Evolutionary conservation across 1,140 invertebrate species (phyloP).

Genomic region (Teleopsis dalmanni): DNA sequence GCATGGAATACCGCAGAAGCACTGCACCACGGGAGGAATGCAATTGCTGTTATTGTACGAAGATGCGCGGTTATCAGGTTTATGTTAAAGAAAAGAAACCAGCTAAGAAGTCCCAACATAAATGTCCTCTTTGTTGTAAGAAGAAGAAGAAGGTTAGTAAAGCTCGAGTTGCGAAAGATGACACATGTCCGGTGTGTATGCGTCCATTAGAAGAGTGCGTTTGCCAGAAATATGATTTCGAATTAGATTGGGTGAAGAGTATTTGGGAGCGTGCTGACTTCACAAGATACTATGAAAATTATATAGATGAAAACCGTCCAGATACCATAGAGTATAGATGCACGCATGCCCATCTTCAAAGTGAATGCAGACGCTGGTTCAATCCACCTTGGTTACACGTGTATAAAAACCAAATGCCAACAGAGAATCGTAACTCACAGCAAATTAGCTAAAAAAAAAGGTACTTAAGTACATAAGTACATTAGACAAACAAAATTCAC

Average conservation of each 20-base stretch:
- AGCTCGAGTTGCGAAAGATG: no score
- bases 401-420: no score
- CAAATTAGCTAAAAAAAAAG: no score
- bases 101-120: slow-evolving; percentile 21
- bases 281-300: slow-evolving; percentile 34
- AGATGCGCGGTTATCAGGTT: slow-evolving; percentile 36
- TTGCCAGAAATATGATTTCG: slow-evolving; percentile 34
- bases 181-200: slow-evolving; percentile 37
- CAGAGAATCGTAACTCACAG: no score
- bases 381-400: no score
- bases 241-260: slow-evolving; percentile 34
- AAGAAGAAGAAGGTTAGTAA: slow-evolving; percentile 33
- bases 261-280: slow-evolving; percentile 39
- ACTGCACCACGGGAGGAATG: slow-evolving; percentile 37
- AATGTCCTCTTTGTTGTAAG: slow-evolving; percentile 37
- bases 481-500: no score
- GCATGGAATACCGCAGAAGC: slow-evolving; percentile 32
- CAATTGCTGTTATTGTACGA: slow-evolving; percentile 39
- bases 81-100: slow-evolving; percentile 30
- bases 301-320: slow-evolving; percentile 24
- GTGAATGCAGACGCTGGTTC: no score
- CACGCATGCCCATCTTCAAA: no score
- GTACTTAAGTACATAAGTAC: no score
- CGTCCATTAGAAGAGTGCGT: slow-evolving; percentile 33
- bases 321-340: not conserved